A percentile compares a stretch with the other conserved stretches of the same genome.
These are phyloP conservation scores for Drosophila prolongata DNA, from an alignment of 2,888 invertebrate genomes.

Conservation along the genomic window DNA sequence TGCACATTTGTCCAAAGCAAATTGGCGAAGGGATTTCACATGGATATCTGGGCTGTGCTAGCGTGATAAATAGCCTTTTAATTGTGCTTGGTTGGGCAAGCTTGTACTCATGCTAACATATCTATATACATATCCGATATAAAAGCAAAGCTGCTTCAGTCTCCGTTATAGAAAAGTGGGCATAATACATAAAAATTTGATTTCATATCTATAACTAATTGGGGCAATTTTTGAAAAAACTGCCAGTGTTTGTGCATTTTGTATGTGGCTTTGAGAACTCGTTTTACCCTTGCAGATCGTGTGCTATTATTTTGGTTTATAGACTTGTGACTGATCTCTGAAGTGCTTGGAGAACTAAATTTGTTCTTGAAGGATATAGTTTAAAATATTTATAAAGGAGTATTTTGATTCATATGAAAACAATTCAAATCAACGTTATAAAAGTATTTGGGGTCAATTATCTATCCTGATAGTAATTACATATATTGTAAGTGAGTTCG, in stretches of 20 bases:
- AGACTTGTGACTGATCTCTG: background rate
- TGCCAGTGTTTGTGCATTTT: slow-evolving; percentile 40
- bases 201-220: slow-evolving; percentile 44
- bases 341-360: background rate
- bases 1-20: slow-evolving; percentile 60
- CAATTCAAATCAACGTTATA: background rate
- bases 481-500: too few relatives aligned
- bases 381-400: background rate
- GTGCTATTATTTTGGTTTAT: background rate
- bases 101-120: slow-evolving; percentile 16
- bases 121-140: slow-evolving; percentile 39
- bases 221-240: slow-evolving; percentile 35
- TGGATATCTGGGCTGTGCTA: slow-evolving; percentile 37
- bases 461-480: too few relatives aligned
- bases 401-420: background rate
- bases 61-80: slow-evolving; percentile 52
- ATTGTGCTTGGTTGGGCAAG: slow-evolving; percentile 31
- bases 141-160: slow-evolving; percentile 58
- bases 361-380: background rate
- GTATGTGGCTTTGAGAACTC: slow-evolving; percentile 21
- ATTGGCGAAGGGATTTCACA: slow-evolving; percentile 64
- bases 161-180: slow-evolving; percentile 62
- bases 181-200: slow-evolving; percentile 36
- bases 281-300: slow-evolving; percentile 28
- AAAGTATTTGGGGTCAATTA: too few relatives aligned